A percentile compares a stretch with the other conserved stretches of the same genome.
phyloP scores from a whole-genome alignment of 2,797 vertebrate genomes.

The Onychomys arenicola region DNA sequence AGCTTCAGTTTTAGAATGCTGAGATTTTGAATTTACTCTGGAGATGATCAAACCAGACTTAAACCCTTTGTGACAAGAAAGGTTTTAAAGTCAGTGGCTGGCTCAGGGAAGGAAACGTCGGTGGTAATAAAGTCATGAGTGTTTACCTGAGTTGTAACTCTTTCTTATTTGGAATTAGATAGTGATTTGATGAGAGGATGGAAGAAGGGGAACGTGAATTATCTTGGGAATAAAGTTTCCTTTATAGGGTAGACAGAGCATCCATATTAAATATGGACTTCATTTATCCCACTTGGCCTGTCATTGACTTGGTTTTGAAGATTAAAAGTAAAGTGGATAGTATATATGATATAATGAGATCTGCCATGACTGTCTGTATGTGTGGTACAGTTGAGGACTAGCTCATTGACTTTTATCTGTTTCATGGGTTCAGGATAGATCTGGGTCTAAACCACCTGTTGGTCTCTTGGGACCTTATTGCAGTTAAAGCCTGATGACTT shows the following conservation, averaged over 20 bases:
- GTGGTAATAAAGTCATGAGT: slow-evolving; percentile 16
- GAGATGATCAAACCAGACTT: not conserved
- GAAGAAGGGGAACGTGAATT: not conserved
- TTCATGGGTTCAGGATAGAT: not conserved
- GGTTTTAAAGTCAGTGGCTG: not conserved
- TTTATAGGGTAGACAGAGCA: not conserved
- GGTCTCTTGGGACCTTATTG: not conserved
- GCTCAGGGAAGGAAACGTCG: not conserved
- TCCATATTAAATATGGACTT: not conserved
- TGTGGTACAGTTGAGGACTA: not conserved
- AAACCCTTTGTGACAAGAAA: not conserved
- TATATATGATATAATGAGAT: not conserved
- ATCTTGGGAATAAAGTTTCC: not conserved
- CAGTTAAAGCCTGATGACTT: not conserved
- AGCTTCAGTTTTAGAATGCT: not conserved
- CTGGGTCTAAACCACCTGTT: not conserved
- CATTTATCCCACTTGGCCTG: not conserved
- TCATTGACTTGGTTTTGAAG: not conserved
- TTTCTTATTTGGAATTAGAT: slow-evolving; percentile 49
- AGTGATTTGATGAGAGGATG: not conserved
- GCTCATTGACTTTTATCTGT: not conserved
- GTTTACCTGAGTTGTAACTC: slow-evolving; percentile 58
- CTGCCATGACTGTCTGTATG: not conserved
- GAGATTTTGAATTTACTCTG: slow-evolving; percentile 3
- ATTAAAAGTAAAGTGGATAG: not conserved